A percentile compares a stretch with the other conserved stretches of the same genome.
These are phyloP conservation scores for Sinonovacula constricta DNA, from an alignment of 1,140 invertebrate species.

Conservation along the genomic window DNA sequence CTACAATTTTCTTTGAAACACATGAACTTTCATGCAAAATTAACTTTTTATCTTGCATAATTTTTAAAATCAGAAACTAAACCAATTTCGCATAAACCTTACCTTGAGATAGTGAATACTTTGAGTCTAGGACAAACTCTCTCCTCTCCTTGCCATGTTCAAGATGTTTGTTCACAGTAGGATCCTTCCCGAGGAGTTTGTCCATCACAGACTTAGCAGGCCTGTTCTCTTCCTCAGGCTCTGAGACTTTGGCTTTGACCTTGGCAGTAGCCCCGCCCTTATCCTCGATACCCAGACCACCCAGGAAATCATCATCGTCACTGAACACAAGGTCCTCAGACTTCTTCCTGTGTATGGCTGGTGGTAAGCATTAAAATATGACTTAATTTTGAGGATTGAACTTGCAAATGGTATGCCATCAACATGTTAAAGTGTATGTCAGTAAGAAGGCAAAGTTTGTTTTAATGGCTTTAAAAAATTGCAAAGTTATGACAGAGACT, in stretches of 20 bases:
- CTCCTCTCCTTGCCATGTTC: conserved; percentile 57
- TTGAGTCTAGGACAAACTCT: conserved; percentile 66
- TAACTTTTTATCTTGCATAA: no score
- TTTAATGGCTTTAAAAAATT: background rate
- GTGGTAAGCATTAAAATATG: background rate
- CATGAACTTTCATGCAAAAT: no score
- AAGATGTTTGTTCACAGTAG: conserved; percentile 54
- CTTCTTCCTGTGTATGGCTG: conserved; percentile 51
- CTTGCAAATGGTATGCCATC: no score
- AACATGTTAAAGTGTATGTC: background rate
- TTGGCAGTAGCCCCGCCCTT: conserved; percentile 40
- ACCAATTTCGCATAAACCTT: no score
- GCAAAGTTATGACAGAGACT: background rate
- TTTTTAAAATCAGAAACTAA: no score
- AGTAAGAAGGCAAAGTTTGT: background rate
- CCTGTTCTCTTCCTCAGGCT: conserved; percentile 49
- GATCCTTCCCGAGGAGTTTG: conserved; percentile 61
- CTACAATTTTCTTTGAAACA: no score
- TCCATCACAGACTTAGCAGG: conserved; percentile 66
- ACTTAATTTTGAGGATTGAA: background rate
- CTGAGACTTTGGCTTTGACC: conserved; percentile 21
- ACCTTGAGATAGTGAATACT: conserved; percentile 60
- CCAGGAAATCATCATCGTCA: conserved; percentile 66
- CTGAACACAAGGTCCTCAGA: conserved; percentile 62
- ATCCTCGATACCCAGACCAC: conserved; percentile 60